Conservation (phyloP, 2,113 vertebrate genomes). For the Laterallus jamaicensis region DNA sequence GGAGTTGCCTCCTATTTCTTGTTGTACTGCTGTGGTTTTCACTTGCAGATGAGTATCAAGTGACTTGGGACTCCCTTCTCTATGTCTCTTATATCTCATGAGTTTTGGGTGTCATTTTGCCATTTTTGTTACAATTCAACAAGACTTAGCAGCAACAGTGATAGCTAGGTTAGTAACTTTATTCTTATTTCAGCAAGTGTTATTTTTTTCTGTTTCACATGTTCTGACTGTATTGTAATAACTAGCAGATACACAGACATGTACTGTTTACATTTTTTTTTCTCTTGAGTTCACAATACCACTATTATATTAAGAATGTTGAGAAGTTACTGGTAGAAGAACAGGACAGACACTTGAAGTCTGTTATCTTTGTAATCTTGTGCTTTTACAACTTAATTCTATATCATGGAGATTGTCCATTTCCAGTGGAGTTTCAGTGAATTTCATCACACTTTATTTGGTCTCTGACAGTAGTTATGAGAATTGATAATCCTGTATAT, state of each 20-base stretch:
- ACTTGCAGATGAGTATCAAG: background rate
- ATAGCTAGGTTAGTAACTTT: background rate
- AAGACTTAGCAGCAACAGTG: background rate
- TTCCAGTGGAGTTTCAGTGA: background rate
- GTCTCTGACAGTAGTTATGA: background rate
- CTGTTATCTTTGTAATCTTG: background rate
- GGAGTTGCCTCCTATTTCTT: background rate
- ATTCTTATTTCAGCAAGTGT: background rate
- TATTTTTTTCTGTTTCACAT: background rate
- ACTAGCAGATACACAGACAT: background rate
- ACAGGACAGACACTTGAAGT: background rate
- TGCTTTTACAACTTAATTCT: background rate
- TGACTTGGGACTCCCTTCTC: background rate
- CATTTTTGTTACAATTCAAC: background rate
- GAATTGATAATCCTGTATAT: background rate
- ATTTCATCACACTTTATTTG: background rate
- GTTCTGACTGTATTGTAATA: background rate
- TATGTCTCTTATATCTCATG: background rate
- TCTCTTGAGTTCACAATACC: background rate
- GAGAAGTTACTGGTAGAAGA: background rate
- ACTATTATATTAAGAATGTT: background rate
- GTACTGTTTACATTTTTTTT: background rate
- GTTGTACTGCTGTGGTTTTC: background rate
- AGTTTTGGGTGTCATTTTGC: background rate
- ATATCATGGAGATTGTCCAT: background rate